A percentile compares a stretch with the other conserved stretches of the same genome.
Conservation (phyloP, 2,888 invertebrate genomes). For the Arrhopalites spinosus region DNA sequence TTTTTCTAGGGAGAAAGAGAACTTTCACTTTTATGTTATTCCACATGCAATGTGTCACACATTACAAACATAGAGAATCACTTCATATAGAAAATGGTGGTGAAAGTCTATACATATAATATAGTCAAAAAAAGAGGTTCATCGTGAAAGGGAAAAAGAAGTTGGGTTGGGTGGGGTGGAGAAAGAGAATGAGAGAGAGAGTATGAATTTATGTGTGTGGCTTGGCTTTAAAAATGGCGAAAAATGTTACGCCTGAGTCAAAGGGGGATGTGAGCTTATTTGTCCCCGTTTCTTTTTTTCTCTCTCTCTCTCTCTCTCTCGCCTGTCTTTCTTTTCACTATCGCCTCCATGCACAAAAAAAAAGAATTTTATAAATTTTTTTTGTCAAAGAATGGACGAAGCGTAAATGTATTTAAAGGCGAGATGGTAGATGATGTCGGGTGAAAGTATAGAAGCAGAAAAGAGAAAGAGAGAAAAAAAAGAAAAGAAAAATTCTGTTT, state of each 20-base stretch:
- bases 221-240: constrained; percentile 15
- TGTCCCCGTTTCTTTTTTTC: constrained; percentile 21
- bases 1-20: too few species aligned
- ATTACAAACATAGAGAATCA: too few species aligned
- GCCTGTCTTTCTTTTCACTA: background rate
- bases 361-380: background rate
- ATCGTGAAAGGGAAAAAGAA: too few species aligned
- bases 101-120: too few species aligned
- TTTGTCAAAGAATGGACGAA: background rate
- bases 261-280: constrained; percentile 29
- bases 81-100: too few species aligned
- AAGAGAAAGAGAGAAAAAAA: background rate
- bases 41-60: too few species aligned
- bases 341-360: background rate
- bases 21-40: too few species aligned
- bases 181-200: background rate
- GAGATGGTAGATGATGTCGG: background rate
- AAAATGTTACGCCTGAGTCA: constrained; percentile 25
- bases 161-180: background rate
- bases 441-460: too few species aligned
- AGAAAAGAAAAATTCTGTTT: background rate
- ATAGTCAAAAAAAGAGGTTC: too few species aligned
- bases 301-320: background rate
- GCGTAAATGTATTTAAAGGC: background rate
- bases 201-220: constrained; percentile 12